Evolutionary conservation across 2,888 invertebrate genomes (phyloP), one percentile per base, ranked within the genome.

Genomic region (Heliconius hortense): DNA sequence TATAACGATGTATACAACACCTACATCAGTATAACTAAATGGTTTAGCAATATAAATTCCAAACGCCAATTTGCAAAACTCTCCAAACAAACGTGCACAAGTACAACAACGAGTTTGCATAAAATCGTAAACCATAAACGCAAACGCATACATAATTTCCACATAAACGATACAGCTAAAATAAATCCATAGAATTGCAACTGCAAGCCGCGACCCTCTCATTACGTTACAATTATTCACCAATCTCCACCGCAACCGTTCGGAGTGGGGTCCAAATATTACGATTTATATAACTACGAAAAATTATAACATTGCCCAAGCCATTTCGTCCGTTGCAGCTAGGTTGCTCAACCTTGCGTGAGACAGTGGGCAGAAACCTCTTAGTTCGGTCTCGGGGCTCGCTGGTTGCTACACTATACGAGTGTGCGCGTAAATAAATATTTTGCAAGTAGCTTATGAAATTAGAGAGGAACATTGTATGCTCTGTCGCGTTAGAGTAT

Each of bases 241-340:
- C 35, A 39, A 69, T 31, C 53, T 31, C 71, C 62, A 67, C 73
- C 75, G 73, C 63, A 75, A 78, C 56, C 31, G 64, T 64, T 24
- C 35, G 35, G 63, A 69, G 73, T 68, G 73, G 75, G 68, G 75
- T 68, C 75, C 79, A 70, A 81, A 80, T 80, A 78, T 79, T 72
- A 74, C 48, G 31, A 66, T 72, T 82, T 82, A 80, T 81, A 78
- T 80, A 82, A 82, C 77, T 63, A 78, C 77, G 76, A 80, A 84
- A 85, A 86, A 85, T 85, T 76, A 85, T 86, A 83, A 77, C 77
- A 83, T 87, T 88, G 83, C 83, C 78, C 80, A 85, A 86, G 84
- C 5, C 48, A 18, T 48, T 43, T 48, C 75, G 69, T 74, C 78
- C 75, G 79, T 79, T 78, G 80, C 77, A 73, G 79, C 31, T 74